Conservation (phyloP, 2,797 vertebrate genomes). For the Sebastes reedi region DNA sequence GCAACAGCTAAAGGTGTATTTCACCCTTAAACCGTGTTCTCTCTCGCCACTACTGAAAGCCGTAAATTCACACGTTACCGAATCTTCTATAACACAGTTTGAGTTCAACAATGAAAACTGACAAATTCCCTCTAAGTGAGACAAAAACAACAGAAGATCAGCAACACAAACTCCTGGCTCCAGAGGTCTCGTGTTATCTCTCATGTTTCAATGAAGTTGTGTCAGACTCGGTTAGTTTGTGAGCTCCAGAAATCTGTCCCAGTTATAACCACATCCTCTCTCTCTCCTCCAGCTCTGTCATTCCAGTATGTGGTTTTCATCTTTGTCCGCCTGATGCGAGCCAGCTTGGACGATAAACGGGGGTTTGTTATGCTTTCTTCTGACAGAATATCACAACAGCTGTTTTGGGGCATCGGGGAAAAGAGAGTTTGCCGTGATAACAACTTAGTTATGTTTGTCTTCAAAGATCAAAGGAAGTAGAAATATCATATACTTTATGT, state of each 20-base stretch:
- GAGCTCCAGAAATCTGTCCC: conserved; percentile 39
- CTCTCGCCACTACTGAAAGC: neutral
- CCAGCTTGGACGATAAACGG: conserved; percentile 40
- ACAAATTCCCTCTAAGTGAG: conserved; percentile 7
- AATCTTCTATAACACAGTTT: neutral
- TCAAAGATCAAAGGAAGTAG: neutral
- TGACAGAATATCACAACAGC: conserved; percentile 61
- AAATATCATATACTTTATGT: neutral
- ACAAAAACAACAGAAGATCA: conserved; percentile 4
- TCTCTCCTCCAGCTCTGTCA: conserved; percentile 41
- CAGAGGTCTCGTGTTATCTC: conserved; percentile 37
- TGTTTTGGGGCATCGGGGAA: conserved; percentile 38
- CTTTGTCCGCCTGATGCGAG: conserved; percentile 38
- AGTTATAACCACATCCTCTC: conserved; percentile 55
- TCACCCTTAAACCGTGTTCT: neutral
- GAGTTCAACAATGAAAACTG: neutral
- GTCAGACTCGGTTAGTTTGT: conserved; percentile 27
- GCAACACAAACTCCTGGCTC: neutral
- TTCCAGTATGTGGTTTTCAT: conserved; percentile 63
- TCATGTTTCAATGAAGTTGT: conserved; percentile 54
- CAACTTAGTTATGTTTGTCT: conserved; percentile 2
- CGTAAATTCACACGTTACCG: neutral
- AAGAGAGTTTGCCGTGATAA: conserved; percentile 5
- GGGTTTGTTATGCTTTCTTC: conserved; percentile 62
- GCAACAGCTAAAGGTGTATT: neutral